A percentile compares a stretch with the other conserved stretches of the same genome.
Evolutionary conservation across 2,888 invertebrate genomes (phyloP).

Genomic region (Salticus scenicus): DNA sequence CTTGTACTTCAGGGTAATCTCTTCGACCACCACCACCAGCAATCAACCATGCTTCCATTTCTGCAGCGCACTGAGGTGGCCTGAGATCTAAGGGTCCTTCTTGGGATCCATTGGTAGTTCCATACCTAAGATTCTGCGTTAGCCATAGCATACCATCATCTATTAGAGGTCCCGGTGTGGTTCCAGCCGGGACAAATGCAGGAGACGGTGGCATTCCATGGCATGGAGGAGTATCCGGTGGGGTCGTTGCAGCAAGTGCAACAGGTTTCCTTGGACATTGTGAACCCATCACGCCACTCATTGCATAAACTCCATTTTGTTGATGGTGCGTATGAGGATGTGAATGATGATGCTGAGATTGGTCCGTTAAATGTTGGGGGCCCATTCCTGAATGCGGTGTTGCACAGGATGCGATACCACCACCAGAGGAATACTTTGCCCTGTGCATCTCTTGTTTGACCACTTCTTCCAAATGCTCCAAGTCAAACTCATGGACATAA

Average conservation of each 20-base stretch:
- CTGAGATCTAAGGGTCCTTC: conserved; percentile 86
- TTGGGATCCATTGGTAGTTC: conserved; percentile 43
- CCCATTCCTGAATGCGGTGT: conserved; percentile 67
- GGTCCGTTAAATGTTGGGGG: conserved; percentile 19
- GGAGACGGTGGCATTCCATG: conserved; percentile 70
- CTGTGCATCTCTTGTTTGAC: conserved; percentile 84
- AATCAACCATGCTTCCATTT: conserved; percentile 69
- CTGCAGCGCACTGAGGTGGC: conserved; percentile 82
- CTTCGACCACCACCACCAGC: conserved; percentile 15
- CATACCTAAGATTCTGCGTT: conserved; percentile 66
- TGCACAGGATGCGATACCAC: conserved; percentile 34
- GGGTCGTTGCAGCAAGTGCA: conserved; percentile 60
- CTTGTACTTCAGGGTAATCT: conserved; percentile 64
- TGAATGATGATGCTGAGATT: conserved; percentile 27
- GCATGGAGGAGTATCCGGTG: conserved; percentile 67
- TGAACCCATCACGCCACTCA: conserved; percentile 9
- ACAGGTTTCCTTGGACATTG: conserved; percentile 61
- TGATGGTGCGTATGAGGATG: conserved; percentile 41
- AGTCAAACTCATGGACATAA: conserved; percentile 92
- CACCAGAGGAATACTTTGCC: conserved; percentile 71
- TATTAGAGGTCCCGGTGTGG: conserved; percentile 57
- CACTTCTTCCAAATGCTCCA: conserved; percentile 86
- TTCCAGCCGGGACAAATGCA: conserved; percentile 58
- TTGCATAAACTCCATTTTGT: conserved; percentile 26
- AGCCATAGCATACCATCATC: conserved; percentile 71